phyloP scores from a whole-genome alignment of 2,888 invertebrate genomes.

The Tipula helvola region DNA sequence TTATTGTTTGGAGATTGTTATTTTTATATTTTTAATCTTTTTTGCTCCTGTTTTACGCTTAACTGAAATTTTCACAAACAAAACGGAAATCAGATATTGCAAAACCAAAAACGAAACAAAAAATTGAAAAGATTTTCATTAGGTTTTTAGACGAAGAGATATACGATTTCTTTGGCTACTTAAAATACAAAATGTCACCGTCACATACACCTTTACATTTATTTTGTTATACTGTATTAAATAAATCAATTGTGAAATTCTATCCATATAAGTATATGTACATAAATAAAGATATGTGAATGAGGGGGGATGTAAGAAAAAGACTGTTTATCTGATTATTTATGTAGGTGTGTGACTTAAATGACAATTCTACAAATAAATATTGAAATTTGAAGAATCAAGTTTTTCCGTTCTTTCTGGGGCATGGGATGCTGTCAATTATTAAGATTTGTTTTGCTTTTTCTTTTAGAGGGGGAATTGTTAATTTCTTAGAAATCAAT shows the following conservation, averaged over 20 bases:
- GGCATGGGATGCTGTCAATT: background rate
- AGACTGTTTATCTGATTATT: background rate
- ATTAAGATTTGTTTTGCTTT: background rate
- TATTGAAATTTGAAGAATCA: background rate
- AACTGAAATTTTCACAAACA: background rate
- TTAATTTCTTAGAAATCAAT: background rate
- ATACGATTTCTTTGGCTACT: background rate
- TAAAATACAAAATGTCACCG: background rate
- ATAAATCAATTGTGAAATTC: background rate
- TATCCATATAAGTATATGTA: background rate
- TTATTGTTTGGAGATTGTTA: background rate
- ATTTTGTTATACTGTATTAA: background rate
- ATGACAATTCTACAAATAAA: background rate
- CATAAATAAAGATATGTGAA: too few relatives aligned
- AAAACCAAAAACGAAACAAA: background rate
- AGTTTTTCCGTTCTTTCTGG: background rate
- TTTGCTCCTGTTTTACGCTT: background rate
- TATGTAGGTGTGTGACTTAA: background rate
- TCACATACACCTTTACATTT: background rate
- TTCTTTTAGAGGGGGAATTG: background rate
- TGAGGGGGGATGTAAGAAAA: too few relatives aligned
- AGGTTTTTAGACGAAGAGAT: background rate
- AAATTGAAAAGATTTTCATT: background rate
- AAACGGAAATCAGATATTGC: background rate
- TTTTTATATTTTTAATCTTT: background rate